Percentiles rank a stretch among this genome's conserved stretches.
phyloP scores from a whole-genome alignment of 2,113 vertebrate genomes.

The Ameiurus melas region DNA sequence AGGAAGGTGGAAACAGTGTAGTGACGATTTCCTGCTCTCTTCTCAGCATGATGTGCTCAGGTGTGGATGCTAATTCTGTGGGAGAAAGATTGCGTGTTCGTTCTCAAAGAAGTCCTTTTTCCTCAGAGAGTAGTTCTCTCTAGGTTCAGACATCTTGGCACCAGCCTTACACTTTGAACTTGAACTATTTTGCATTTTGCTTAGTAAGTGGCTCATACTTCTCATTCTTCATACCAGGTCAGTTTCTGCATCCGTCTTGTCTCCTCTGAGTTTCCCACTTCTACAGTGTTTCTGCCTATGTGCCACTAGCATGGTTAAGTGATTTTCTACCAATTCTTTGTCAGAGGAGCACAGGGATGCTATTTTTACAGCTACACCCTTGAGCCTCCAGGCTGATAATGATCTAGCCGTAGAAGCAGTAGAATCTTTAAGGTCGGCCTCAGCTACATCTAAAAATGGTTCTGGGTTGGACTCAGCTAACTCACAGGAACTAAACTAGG shows the following conservation, averaged over 20 bases:
- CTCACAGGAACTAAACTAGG: background rate
- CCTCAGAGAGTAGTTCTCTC: too few relatives aligned
- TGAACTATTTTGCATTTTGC: background rate
- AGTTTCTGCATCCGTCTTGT: background rate
- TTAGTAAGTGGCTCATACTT: background rate
- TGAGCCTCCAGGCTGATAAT: background rate
- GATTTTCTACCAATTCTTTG: background rate
- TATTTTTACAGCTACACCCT: background rate
- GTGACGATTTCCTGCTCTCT: too few relatives aligned
- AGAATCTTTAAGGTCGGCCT: background rate
- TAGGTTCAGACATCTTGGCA: too few relatives aligned
- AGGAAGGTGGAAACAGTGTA: too few relatives aligned
- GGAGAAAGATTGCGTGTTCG: too few relatives aligned
- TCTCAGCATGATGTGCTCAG: too few relatives aligned
- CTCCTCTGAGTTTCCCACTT: background rate
- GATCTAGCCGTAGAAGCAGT: background rate
- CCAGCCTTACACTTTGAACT: background rate
- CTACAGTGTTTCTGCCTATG: background rate
- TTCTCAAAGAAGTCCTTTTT: too few relatives aligned
- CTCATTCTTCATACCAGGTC: background rate
- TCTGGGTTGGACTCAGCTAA: background rate
- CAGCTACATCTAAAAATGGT: background rate
- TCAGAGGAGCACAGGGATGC: background rate
- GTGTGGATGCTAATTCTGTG: too few relatives aligned
- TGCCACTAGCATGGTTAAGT: background rate